phyloP scores from a whole-genome alignment of 2,113 vertebrate species.

The Nothocercus nigrocapillus region DNA sequence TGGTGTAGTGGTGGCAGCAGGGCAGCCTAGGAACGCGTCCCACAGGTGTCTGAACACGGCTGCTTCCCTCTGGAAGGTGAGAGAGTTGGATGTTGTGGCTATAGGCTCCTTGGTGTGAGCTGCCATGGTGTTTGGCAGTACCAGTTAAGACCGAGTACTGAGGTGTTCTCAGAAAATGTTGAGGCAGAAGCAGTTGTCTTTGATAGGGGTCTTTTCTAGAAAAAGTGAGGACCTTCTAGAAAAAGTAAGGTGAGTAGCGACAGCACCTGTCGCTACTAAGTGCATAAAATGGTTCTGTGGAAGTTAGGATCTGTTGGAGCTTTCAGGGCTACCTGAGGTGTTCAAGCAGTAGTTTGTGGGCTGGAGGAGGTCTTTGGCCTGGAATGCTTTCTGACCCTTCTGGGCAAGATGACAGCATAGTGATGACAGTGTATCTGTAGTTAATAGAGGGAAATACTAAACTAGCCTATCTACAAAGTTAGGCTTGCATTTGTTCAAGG shows the following conservation, averaged over 20 bases:
- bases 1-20: background rate
- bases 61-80: background rate
- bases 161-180: background rate
- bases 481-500: background rate
- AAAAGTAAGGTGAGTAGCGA: too few relatives aligned
- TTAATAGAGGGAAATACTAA: background rate
- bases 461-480: background rate
- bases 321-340: background rate
- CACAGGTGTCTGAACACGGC: accelerated
- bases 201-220: background rate
- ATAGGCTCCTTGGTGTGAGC: too few relatives aligned
- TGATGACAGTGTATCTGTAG: background rate
- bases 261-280: too few relatives aligned
- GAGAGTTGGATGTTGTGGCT: background rate
- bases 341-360: background rate
- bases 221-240: background rate
- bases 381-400: background rate
- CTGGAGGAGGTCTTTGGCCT: background rate
- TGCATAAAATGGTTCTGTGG: too few relatives aligned
- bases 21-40: background rate
- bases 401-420: background rate
- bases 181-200: background rate
- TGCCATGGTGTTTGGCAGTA: background rate
- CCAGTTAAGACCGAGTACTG: background rate
- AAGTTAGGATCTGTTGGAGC: background rate